These are phyloP conservation scores for Epinephelus malabaricus DNA, from an alignment of 2,797 vertebrate species.

Conservation along the genomic window DNA sequence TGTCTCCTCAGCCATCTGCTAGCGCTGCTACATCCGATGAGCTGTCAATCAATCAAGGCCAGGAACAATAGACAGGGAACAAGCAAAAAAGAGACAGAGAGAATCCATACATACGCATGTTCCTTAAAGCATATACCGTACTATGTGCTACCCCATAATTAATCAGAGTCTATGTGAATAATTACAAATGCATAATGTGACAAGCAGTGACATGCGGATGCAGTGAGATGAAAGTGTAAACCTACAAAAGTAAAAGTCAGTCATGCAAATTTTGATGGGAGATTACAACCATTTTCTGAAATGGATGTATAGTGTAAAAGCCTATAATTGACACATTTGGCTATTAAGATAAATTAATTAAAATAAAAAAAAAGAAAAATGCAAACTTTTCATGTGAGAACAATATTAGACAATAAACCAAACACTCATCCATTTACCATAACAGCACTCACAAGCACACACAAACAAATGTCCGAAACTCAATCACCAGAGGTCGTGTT, in stretches of 20 bases:
- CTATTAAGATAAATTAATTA: background rate
- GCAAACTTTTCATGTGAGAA: background rate
- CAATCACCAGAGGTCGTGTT: conserved; percentile 99
- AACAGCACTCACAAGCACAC: conserved; percentile 51
- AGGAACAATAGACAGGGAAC: conserved; percentile 68
- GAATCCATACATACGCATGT: conserved; percentile 4
- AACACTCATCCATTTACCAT: conserved; percentile 35
- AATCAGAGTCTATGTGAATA: conserved; percentile 8
- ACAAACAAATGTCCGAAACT: conserved; percentile 96
- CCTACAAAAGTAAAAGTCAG: background rate
- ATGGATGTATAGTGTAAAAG: background rate
- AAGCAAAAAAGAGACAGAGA: conserved; percentile 1
- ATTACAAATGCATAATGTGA: conserved; percentile 11
- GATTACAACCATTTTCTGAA: background rate
- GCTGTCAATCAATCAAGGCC: conserved; percentile 93
- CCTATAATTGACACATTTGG: background rate
- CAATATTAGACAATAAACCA: conserved; percentile 15
- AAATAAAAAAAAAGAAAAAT: background rate
- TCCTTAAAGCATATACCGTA: background rate
- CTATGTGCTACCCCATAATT: background rate
- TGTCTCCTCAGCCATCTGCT: conserved; percentile 89
- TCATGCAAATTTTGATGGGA: background rate
- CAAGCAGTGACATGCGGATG: background rate
- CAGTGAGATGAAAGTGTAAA: background rate
- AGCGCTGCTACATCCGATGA: conserved; percentile 88